Base-by-base conservation (phyloP, 35 echinoderm and acorn worm species). In the Lytechinus pictus region DNA sequence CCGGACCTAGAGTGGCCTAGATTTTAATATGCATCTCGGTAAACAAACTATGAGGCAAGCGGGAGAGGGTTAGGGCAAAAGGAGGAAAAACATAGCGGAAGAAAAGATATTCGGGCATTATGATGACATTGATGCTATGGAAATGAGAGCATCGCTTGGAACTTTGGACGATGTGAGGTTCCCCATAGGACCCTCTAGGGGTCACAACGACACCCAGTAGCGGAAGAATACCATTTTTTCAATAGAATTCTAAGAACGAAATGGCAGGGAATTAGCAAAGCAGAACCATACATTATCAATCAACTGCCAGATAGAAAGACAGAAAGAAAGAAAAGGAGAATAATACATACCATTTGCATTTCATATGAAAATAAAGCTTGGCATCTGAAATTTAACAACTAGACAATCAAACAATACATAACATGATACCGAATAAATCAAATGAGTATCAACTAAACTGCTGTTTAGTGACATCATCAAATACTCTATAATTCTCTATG, bases 61-160 rank as follows among this genome's bases (percentile, higher is more conserved):
- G 19, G 66, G 66, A 79, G 66, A 79, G 66, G 66, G 61, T 9
- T 6, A 58, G 56, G 56, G 33, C 33, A 44, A 44, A 44, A 44
- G 33, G 9, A 58, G 56, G 66, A 7, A 6, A 16, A 79, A 71
- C 2, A 79, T 24, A 3, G 66, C 66, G 19, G 66, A 79, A 79
- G 66, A 79, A n/a, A 79, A 24, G 66, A 79, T 79, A 79, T 79
- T 79, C n/a, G 66, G 66, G 66, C 66, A 79, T 79, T 79, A 79
- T 79, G 66, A n/a, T 79, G 66, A 79, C 66, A 24, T 79, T 79
- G 66, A 27, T 79, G 19, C n/a, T 79, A 24, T 79, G 66, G 66
- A 79, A 79, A 79, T 24, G 66, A 79, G 66, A 7, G 66, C 66
- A 79, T 79, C 66, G 19, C 66, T 5, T n/a, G 16, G 66, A 79